Percentiles rank a stretch among this genome's conserved stretches.
phyloP scores from a whole-genome alignment of 2,888 invertebrate genomes.

The Limnephilus rhombicus region DNA sequence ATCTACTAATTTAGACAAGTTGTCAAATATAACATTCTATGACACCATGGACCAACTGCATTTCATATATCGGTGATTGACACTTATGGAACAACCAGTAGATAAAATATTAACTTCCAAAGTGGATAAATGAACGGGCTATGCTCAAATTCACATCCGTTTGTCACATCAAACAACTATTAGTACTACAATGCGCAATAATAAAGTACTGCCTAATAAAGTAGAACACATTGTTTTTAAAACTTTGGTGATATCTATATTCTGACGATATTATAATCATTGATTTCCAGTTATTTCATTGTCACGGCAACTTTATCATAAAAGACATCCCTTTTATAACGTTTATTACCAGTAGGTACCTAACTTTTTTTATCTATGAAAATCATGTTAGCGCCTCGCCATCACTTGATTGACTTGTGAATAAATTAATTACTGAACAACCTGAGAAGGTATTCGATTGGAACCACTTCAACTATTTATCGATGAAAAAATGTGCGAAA shows the following conservation, averaged over 20 bases:
- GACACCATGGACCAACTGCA: background rate
- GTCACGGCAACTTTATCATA: no score
- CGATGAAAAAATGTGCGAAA: background rate
- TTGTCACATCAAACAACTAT: no score
- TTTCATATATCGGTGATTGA: no score
- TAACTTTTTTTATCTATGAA: background rate
- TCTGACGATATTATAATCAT: background rate
- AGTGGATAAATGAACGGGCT: no score
- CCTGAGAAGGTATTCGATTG: background rate
- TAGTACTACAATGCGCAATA: no score
- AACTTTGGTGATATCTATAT: no score
- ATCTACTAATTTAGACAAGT: background rate
- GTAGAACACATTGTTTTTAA: no score
- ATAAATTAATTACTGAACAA: background rate
- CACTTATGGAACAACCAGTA: no score
- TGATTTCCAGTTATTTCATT: background rate
- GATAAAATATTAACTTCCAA: no score
- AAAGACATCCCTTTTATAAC: background rate
- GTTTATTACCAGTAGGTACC: background rate
- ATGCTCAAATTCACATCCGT: no score
- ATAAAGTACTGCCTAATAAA: no score
- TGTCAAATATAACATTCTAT: background rate
- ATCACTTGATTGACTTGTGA: background rate
- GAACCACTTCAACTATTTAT: background rate
- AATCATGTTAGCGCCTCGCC: background rate